Evolutionary conservation across 2,113 vertebrate species (phyloP).

Genomic region (Paramormyrops kingsleyae): DNA sequence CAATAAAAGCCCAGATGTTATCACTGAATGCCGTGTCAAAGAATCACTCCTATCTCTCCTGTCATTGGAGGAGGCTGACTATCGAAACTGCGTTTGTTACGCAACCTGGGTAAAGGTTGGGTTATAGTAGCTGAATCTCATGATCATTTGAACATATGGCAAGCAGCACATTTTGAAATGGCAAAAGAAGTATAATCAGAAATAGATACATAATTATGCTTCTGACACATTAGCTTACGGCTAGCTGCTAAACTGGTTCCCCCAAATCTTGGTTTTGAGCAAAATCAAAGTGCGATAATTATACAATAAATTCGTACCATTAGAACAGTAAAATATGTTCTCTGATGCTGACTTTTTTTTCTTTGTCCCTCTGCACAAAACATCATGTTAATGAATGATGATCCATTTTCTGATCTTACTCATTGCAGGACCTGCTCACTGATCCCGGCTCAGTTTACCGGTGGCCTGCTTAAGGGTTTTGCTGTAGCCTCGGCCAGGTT

Average conservation of each 20-base stretch:
- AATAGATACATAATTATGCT: background rate
- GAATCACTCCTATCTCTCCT: background rate
- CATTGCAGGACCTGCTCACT: background rate
- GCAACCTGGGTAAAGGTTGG: background rate
- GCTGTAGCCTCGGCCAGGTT: background rate
- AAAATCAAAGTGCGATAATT: background rate
- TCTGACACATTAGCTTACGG: background rate
- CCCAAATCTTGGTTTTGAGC: background rate
- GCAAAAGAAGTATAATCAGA: background rate
- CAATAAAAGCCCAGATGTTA: constrained; percentile 1
- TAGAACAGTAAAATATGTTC: background rate
- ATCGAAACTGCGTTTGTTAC: background rate
- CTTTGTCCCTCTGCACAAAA: background rate
- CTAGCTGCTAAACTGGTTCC: background rate
- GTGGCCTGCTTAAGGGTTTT: background rate
- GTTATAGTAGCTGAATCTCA: background rate
- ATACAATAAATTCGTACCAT: background rate
- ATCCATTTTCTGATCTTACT: background rate
- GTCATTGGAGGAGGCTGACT: background rate
- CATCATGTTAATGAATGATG: background rate
- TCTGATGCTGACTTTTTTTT: background rate
- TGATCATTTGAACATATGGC: background rate
- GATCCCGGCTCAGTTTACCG: background rate
- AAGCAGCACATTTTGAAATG: background rate
- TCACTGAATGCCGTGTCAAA: background rate